These are phyloP conservation scores for Galeruca laticollis DNA, from an alignment of 2,888 invertebrate species.

Conservation along the genomic window DNA sequence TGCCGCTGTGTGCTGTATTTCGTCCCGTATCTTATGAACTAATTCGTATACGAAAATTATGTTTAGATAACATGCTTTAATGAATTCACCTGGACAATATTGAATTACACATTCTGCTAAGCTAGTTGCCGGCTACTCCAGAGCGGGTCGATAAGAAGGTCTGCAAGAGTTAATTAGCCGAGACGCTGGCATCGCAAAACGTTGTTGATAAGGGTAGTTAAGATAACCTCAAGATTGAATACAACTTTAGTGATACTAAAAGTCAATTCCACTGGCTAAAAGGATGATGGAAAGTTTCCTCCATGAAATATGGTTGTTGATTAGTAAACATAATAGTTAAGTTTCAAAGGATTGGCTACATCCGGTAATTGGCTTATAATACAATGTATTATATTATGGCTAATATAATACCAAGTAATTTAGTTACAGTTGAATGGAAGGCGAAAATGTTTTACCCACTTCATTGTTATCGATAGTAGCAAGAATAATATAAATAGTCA, in stretches of 20 bases:
- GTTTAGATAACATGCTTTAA: conserved; percentile 18
- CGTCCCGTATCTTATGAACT: neutral
- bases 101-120: conserved; percentile 24
- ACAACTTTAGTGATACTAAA: conserved; percentile 30
- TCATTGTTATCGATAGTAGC: too few species aligned
- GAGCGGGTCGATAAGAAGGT: conserved; percentile 29
- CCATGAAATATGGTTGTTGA: conserved; percentile 18
- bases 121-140: conserved; percentile 25
- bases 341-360: neutral
- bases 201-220: conserved; percentile 38
- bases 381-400: neutral
- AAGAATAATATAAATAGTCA: too few species aligned
- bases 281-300: conserved; percentile 30
- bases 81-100: conserved; percentile 35
- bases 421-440: too few species aligned
- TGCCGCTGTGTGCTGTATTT: neutral
- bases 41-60: conserved; percentile 19
- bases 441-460: too few species aligned
- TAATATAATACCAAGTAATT: too few species aligned
- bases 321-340: neutral
- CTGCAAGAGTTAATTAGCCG: conserved; percentile 29
- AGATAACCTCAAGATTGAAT: conserved; percentile 36
- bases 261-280: conserved; percentile 24
- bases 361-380: neutral
- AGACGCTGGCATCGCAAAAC: conserved; percentile 25